These are phyloP conservation scores for Dromas ardeola DNA, from an alignment of 2,113 vertebrate genomes.

Conservation along the genomic window DNA sequence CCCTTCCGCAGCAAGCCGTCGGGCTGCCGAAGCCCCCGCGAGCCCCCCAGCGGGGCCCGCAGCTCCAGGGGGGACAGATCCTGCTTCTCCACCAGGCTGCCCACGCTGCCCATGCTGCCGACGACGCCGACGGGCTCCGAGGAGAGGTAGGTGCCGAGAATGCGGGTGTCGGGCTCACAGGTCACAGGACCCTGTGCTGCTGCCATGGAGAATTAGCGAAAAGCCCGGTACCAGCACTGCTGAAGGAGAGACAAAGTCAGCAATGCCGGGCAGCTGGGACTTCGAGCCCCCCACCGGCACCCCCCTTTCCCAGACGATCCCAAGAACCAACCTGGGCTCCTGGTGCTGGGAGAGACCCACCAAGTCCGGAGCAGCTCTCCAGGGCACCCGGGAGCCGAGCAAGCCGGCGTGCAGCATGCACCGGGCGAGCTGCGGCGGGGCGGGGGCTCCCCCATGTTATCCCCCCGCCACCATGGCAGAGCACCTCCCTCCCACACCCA, in stretches of 20 bases:
- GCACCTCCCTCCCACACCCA: constrained; percentile 58
- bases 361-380: neutral
- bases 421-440: neutral
- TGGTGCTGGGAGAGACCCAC: neutral
- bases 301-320: neutral
- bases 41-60: constrained; percentile 77
- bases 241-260: constrained; percentile 34
- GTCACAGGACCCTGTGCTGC: constrained; percentile 87
- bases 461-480: neutral
- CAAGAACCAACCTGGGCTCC: neutral
- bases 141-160: constrained; percentile 70
- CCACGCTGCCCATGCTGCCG: constrained; percentile 94
- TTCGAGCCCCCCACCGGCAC: rapidly evolving
- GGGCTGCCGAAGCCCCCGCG: constrained; percentile 82
- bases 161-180: constrained; percentile 79
- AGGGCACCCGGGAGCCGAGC: neutral
- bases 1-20: constrained; percentile 90
- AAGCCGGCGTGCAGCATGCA: neutral
- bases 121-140: constrained; percentile 59
- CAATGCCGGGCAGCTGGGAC: rapidly evolving
- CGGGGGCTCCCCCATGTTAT: neutral
- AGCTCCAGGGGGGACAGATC: constrained; percentile 82
- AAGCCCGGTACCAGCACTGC: constrained; percentile 76
- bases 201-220: constrained; percentile 91
- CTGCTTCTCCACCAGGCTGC: constrained; percentile 93